These are phyloP conservation scores for Rhombomys opimus DNA, from an alignment of 2,113 vertebrate species.

Conservation along the genomic window DNA sequence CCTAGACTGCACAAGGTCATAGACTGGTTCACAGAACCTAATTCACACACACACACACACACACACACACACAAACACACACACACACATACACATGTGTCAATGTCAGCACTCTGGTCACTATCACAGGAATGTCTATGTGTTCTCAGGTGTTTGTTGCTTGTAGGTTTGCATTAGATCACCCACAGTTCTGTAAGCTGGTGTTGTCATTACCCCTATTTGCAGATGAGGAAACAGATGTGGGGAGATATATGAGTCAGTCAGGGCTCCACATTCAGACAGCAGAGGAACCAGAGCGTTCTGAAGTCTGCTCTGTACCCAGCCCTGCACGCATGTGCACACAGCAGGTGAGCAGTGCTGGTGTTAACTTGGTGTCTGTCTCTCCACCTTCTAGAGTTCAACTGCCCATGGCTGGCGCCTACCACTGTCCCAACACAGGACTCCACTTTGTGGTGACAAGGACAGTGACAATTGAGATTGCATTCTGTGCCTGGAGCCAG, in stretches of 20 bases:
- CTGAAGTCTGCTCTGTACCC: background rate
- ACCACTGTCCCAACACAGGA: slow-evolving; percentile 50
- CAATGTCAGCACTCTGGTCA: background rate
- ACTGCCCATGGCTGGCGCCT: background rate
- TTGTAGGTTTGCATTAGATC: background rate
- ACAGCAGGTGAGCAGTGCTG: too few relatives aligned
- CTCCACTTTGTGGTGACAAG: slow-evolving; percentile 60
- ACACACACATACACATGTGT: too few relatives aligned
- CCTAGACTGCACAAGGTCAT: background rate
- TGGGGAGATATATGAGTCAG: too few relatives aligned
- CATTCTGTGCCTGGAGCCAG: slow-evolving; percentile 34
- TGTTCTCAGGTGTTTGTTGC: accelerated
- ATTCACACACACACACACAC: background rate
- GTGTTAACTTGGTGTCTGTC: background rate
- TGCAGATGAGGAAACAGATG: background rate
- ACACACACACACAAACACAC: background rate
- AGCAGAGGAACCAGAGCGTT: background rate
- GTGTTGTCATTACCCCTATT: too few relatives aligned
- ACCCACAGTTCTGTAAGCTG: too few relatives aligned
- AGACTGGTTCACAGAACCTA: background rate
- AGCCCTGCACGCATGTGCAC: background rate
- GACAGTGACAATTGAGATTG: background rate
- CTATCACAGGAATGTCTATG: too few relatives aligned
- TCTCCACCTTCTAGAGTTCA: slow-evolving; percentile 50
- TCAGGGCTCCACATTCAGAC: background rate